Percentiles rank a stretch among this genome's conserved stretches.
Conservation (phyloP, 2,113 vertebrate species). For the Notechis scutatus region DNA sequence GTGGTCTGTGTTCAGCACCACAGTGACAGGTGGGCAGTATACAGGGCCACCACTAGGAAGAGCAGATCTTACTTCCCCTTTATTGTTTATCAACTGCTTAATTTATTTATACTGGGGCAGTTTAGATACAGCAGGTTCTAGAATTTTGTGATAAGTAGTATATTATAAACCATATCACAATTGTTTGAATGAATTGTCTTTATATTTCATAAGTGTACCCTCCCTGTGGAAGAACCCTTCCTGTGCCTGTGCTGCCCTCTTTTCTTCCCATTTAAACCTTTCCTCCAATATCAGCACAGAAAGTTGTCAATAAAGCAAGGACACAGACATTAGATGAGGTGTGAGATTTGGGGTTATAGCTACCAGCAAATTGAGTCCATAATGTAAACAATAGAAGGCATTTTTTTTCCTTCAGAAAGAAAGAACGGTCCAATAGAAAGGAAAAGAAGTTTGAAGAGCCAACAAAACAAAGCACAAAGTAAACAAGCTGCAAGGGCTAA, state of each 20-base stretch:
- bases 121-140: not conserved
- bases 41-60: too few relatives aligned
- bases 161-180: not conserved
- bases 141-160: not conserved
- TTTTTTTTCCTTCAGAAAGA: not conserved
- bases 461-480: not conserved
- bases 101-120: not conserved
- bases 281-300: not conserved
- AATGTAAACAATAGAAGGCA: not conserved
- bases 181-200: too few relatives aligned
- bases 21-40: too few relatives aligned
- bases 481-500: not conserved
- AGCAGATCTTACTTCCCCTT: too few relatives aligned
- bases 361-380: not conserved
- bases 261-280: not conserved
- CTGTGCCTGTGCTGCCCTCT: not conserved
- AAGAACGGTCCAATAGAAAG: not conserved
- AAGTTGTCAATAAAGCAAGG: not conserved
- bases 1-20: too few relatives aligned
- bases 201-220: too few relatives aligned
- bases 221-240: not conserved
- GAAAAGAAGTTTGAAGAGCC: not conserved
- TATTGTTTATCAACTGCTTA: not conserved
- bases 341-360: not conserved
- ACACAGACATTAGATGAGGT: too few relatives aligned